Base-by-base conservation (phyloP, 2,888 invertebrate species). In the Cinara cedri region DNA sequence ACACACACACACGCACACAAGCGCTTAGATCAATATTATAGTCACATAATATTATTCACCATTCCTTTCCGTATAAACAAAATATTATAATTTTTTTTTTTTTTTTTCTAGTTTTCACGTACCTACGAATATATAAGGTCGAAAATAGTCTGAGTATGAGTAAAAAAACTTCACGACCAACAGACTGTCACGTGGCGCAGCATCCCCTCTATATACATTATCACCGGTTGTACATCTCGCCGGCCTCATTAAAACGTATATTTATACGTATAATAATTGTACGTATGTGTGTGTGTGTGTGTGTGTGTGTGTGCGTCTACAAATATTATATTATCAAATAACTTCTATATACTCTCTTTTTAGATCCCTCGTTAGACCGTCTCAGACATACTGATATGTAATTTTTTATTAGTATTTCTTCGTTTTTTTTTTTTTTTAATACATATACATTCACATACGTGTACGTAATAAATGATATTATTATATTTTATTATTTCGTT, bases 241-340 rank as follows among this genome's bases (percentile, higher is more conserved):
- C 16, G 21, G 62, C 24, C 63, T 63, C 74, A 63, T 74, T 74
- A 74, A 63, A 74, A 72, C 19, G 44, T 66, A 46, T 49, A 46
- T 24, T 16, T 46, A 16, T 34, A 70, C 14, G 54, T 70, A 54
- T 21, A 54, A 66, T 70, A 70, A n/a, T 66, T n/a, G 19, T 49
- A 49, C 13, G 13, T 49, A 49, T 11, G 4, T 49, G n/a, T n/a
- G n/a, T 13, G 14, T 11, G 13, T 11, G 16, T 3, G 49, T 13
- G n/a, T 10, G 54, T n/a, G 10, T 54, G 19, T 1, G 19, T 19
- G 54, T n/a, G 54, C 10, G 63, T 42, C 42, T 74, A 74, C 74
- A 63, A 74, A 74, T 74, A 63, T 63, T 34, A 34, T n/a, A n/a
- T 34, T 34, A 54, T 74, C 54, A 63, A 63, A 74, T 51, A 42